Conservation (phyloP, 2,888 invertebrate genomes). For the Apantesis nais region DNA sequence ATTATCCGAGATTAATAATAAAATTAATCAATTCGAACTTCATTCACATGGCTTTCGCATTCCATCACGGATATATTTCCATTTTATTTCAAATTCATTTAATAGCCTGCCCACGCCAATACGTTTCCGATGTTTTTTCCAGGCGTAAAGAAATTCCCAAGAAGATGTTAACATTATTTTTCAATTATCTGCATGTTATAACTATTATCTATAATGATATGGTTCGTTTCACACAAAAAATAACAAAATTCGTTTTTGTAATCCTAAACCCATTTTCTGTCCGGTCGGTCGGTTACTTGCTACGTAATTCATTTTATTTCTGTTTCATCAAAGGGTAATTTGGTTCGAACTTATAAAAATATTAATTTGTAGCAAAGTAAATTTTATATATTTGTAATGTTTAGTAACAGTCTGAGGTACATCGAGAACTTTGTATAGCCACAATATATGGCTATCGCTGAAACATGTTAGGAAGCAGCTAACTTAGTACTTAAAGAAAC, state of each 20-base stretch:
- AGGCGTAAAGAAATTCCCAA: background rate
- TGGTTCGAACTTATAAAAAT: background rate
- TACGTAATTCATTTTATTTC: background rate
- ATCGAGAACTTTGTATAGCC: background rate
- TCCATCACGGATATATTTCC: background rate
- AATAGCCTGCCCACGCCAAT: background rate
- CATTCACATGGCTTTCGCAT: background rate
- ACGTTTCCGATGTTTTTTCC: background rate
- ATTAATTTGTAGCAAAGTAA: background rate
- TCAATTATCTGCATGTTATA: conserved; percentile 11
- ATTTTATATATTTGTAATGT: background rate
- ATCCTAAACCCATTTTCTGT: background rate
- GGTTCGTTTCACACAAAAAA: background rate
- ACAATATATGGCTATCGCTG: background rate
- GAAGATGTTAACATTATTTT: background rate
- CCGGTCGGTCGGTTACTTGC: background rate
- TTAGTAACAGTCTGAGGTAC: background rate
- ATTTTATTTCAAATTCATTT: background rate
- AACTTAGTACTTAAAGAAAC: background rate
- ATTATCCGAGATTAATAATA: background rate
- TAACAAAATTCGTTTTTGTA: background rate
- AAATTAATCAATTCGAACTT: background rate
- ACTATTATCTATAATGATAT: background rate
- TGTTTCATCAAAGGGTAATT: background rate
- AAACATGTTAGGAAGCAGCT: background rate